phyloP scores from a whole-genome alignment of 2,797 vertebrate genomes.

The Falco novaeseelandiae region DNA sequence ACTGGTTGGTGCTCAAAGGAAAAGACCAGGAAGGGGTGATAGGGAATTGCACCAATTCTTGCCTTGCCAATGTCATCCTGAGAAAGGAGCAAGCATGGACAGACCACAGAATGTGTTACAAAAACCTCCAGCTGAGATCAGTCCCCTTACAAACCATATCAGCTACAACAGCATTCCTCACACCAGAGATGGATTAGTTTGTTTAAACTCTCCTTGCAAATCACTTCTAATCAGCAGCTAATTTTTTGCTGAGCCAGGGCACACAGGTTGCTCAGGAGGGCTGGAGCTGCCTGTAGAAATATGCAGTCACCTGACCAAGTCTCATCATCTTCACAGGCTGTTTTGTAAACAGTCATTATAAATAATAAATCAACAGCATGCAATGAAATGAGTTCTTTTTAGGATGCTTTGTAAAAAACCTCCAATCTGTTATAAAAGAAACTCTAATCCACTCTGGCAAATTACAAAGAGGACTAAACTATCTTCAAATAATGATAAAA shows the following conservation, averaged over 20 bases:
- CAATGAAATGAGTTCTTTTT: slow-evolving; percentile 44
- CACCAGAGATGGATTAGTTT: neutral
- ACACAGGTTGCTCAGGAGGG: slow-evolving; percentile 16
- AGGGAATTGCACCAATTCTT: neutral
- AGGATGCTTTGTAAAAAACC: slow-evolving; percentile 30
- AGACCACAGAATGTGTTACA: neutral
- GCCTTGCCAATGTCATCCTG: neutral
- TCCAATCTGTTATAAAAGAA: slow-evolving; percentile 23
- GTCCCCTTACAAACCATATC: neutral
- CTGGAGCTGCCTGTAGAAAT: slow-evolving; percentile 7
- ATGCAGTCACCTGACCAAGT: neutral
- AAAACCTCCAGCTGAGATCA: neutral
- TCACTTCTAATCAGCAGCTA: slow-evolving; percentile 9
- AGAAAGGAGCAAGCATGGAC: neutral
- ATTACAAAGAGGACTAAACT: neutral
- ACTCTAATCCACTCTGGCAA: neutral
- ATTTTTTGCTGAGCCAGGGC: neutral
- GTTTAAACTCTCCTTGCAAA: slow-evolving; percentile 29
- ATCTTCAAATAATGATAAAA: slow-evolving; percentile 5
- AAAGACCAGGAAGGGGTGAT: neutral
- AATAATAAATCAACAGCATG: slow-evolving; percentile 52
- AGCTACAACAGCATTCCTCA: neutral
- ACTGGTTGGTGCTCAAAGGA: neutral
- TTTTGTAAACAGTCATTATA: slow-evolving; percentile 56
- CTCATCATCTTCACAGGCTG: neutral